Base-by-base conservation (phyloP, 1,140 invertebrate species). In the Brachionus sp. region DNA sequence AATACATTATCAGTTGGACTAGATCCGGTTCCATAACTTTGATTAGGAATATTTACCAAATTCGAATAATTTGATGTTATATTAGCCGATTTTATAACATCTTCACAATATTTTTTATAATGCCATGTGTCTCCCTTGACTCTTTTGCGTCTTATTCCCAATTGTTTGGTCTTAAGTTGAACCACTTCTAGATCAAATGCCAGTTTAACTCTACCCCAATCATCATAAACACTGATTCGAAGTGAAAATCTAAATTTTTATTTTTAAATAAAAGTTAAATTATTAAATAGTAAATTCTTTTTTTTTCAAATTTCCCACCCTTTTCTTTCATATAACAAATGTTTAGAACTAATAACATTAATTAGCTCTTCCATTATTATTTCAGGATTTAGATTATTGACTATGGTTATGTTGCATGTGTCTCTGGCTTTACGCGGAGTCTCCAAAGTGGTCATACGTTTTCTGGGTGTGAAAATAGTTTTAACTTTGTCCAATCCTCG, bases 151-250 rank as follows among this genome's bases (percentile, higher is more conserved):
- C 92, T 90, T 37, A 95, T 93, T 19, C 93, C 93, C 39, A 94
- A 91, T 86, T 85, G 84, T 85, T 88, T 86, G 80, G 88, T 86
- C 12, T 84, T 37, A 13, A 92, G 86, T 16, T 87, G 88, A 87
- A 94, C 94, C 13, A 95, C 92, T 90, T 95, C 94, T 77, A 95
- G 86, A 87, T 95, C 93, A 88, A 95, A 94, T 0, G 92, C 91
- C 86, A 93, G 84, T 37, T 87, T 88, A 5, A 88, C 87, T 86
- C 89, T 86, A 85, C 92, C 90, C 84, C 88, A 88, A 64, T 88
- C 88, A 86, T 91, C 90, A 37, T 84, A 39, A 23, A 83, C 57
- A 29, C 57, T 66, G 13, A 75, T 83, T 12, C 64, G 35, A 3
- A 82, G 37, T 12, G 57, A 82, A 82, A 68, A 66, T 16, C 64